Base-by-base conservation (phyloP, 2,113 vertebrate genomes). In the Ochotona princeps region DNA sequence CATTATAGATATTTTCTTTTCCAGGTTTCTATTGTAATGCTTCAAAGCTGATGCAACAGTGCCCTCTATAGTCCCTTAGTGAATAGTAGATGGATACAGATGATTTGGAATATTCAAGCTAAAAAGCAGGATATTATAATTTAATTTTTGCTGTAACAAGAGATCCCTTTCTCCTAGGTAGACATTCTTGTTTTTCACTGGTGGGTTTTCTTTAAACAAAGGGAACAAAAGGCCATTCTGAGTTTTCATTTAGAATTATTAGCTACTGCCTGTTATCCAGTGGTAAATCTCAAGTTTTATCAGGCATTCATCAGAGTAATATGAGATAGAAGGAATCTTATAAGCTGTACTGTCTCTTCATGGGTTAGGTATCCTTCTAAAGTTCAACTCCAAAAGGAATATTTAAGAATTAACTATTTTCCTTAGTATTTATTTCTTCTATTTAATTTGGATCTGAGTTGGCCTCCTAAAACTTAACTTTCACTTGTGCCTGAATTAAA, bases 221-320 rank as follows among this genome's bases (percentile, higher is more conserved):
- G 85, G 88, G 67, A 98, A 97, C 87, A 97, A 98, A 97, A 95
- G 92, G 51, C 85, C 90, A 57, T 96, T 98, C 95, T 95, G 76
- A 96, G 81, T 96, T 80, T 92, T 97, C 92, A 94, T 98, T 91
- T 92, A 91, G 76, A 74, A 97, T 96, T 97, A 72, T 96, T 97
- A 92, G 87, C 88, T 96, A 81, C 96, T 63, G 89, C 80, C 94
- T 96, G 95, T 97, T 98, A 97, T 96, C 97, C 97, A 95, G 93
- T 96, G 76, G 96, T 96, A 98, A 97, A 98, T 97, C 94, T 94
- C 94, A 96, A 93, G 93, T 97, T 97, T 97, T 97, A 91, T 95
- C 86, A 97, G 92, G 95, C 96, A 96, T 98, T 99, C 97, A 98
- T 98, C 97, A 97, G 96, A 97, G 98, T 98, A 96, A 97, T 98